Conservation (phyloP, 2,888 invertebrate species). For the Nephrotoma appendiculata region DNA sequence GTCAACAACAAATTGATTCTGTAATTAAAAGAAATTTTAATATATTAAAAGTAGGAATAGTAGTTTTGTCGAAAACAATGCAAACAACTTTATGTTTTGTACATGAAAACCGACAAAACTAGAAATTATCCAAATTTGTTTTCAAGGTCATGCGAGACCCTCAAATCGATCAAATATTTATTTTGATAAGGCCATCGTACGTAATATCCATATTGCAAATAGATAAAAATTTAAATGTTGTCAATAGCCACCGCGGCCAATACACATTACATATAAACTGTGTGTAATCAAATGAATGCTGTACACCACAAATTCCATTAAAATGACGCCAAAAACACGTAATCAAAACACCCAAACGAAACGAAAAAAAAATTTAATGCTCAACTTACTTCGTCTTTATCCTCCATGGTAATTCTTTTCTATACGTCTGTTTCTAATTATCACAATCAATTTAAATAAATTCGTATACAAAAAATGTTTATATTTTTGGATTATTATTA, state of each 20-base stretch:
- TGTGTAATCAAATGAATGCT: not conserved
- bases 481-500: not conserved
- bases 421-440: not conserved
- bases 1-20: constrained; percentile 94
- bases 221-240: not conserved
- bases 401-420: not conserved
- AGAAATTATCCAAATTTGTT: not conserved
- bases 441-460: not conserved
- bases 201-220: too few relatives aligned
- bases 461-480: not conserved
- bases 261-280: not conserved
- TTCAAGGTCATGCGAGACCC: not conserved
- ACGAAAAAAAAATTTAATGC: not conserved
- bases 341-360: not conserved
- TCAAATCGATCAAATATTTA: not conserved
- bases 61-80: not conserved
- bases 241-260: not conserved
- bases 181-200: not conserved
- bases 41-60: not conserved
- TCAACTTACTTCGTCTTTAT: not conserved
- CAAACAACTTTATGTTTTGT: not conserved
- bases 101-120: not conserved
- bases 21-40: constrained; percentile 13
- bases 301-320: not conserved
- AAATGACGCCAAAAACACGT: constrained; percentile 2